phyloP scores from a whole-genome alignment of 1,140 invertebrate genomes.

The Drosophila lacertosa region DNA sequence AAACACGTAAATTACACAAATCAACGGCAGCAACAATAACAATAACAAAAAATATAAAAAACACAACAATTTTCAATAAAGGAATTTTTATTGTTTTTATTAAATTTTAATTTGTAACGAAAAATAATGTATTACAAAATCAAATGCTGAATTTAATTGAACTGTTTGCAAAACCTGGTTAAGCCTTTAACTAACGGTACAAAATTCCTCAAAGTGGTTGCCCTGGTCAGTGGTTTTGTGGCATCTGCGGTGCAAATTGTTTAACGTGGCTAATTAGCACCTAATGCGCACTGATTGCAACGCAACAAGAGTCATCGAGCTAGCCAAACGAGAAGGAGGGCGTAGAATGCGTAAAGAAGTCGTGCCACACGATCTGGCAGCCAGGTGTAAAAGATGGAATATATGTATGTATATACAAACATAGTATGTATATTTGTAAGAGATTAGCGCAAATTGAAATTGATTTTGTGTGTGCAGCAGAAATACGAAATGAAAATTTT shows the following conservation, averaged over 20 bases:
- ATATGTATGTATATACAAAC: slow-evolving; percentile 14
- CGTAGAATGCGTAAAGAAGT: not conserved
- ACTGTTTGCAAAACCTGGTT: slow-evolving; percentile 2
- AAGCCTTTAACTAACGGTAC: slow-evolving; percentile 17
- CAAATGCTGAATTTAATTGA: slow-evolving; percentile 8
- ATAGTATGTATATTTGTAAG: slow-evolving; percentile 33
- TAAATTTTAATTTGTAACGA: slow-evolving; percentile 29
- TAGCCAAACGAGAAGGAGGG: not conserved
- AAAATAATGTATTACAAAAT: slow-evolving; percentile 13
- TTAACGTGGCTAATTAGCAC: slow-evolving; percentile 35
- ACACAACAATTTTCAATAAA: slow-evolving; percentile 57
- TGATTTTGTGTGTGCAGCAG: slow-evolving; percentile 42
- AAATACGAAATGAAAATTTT: slow-evolving; percentile 32
- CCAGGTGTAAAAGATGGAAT: slow-evolving; percentile 22
- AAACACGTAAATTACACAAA: slow-evolving; percentile 74
- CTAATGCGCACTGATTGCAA: slow-evolving; percentile 32
- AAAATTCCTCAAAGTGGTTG: slow-evolving; percentile 28
- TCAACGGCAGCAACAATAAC: slow-evolving; percentile 52
- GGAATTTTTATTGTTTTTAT: slow-evolving; percentile 51
- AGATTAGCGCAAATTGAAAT: slow-evolving; percentile 58
- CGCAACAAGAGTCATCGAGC: slow-evolving; percentile 5
- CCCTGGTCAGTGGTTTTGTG: slow-evolving; percentile 22
- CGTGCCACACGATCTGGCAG: slow-evolving; percentile 10
- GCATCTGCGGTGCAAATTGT: slow-evolving; percentile 10
- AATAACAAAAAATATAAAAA: slow-evolving; percentile 16